Conservation (phyloP, 2,797 vertebrate species). For the Falco rusticolus region DNA sequence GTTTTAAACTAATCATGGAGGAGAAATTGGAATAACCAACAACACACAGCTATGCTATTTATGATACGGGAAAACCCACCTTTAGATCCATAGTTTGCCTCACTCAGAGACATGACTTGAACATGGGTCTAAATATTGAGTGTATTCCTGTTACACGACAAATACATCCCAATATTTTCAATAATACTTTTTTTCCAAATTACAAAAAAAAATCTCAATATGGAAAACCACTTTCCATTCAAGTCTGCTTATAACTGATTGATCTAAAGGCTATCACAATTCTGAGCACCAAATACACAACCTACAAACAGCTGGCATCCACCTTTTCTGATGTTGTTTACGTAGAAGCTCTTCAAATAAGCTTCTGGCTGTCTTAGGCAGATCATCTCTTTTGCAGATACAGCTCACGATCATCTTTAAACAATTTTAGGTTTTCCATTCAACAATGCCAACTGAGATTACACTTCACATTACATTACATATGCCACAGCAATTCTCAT, state of each 20-base stretch:
- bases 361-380: not conserved
- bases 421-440: not conserved
- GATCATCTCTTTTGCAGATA: not conserved
- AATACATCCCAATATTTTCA: not conserved
- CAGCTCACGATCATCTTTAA: not conserved
- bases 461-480: not conserved
- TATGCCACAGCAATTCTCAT: not conserved
- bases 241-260: not conserved
- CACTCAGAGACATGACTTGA: not conserved
- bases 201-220: not conserved
- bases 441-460: not conserved
- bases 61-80: not conserved
- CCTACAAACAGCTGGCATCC: not conserved
- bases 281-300: not conserved
- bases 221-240: not conserved
- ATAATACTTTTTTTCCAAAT: not conserved
- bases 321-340: not conserved
- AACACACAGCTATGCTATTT: not conserved
- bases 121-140: accelerated
- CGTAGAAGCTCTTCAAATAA: not conserved
- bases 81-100: not conserved
- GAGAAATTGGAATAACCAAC: not conserved
- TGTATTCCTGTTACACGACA: not conserved
- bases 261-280: not conserved
- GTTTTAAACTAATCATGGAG: not conserved